Evolutionary conservation across 1,140 invertebrate genomes (phyloP).

Genomic region (Megathymus violae): DNA sequence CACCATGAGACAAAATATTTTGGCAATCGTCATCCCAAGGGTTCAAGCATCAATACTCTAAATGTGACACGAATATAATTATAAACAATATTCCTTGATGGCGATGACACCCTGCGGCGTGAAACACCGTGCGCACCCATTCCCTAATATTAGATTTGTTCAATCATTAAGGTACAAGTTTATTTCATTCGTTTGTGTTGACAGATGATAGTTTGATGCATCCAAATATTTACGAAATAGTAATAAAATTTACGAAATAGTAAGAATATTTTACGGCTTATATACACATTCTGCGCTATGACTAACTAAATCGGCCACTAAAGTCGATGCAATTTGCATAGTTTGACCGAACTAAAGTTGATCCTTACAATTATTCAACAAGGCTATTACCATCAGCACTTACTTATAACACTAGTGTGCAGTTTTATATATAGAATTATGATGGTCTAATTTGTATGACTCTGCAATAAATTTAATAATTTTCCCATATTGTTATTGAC

Average conservation of each 20-base stretch:
- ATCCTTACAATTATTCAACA: constrained; percentile 13
- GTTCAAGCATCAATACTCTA: constrained; percentile 64
- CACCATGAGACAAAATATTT: too few relatives aligned
- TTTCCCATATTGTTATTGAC: too few relatives aligned
- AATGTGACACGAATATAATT: constrained; percentile 48
- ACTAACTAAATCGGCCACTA: constrained; percentile 10
- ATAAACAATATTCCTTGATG: constrained; percentile 3
- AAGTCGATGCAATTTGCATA: not conserved
- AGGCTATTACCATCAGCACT: constrained; percentile 4
- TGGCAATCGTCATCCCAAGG: not conserved
- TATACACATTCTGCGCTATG: constrained; percentile 6
- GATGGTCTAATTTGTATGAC: not conserved
- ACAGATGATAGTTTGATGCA: too few relatives aligned
- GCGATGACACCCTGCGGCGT: constrained; percentile 1
- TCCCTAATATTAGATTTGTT: constrained; percentile 22
- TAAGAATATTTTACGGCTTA: constrained; percentile 10
- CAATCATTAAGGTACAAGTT: too few relatives aligned
- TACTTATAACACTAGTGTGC: constrained; percentile 20
- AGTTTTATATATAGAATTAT: constrained; percentile 13
- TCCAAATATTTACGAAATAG: too few relatives aligned
- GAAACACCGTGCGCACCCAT: constrained; percentile 22
- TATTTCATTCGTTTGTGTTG: constrained; percentile 5
- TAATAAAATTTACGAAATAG: too few relatives aligned
- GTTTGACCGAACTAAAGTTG: constrained; percentile 12
- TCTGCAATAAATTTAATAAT: too few relatives aligned